Base-by-base conservation (phyloP, 2,888 invertebrate genomes). In the Tiphia femorata region DNA sequence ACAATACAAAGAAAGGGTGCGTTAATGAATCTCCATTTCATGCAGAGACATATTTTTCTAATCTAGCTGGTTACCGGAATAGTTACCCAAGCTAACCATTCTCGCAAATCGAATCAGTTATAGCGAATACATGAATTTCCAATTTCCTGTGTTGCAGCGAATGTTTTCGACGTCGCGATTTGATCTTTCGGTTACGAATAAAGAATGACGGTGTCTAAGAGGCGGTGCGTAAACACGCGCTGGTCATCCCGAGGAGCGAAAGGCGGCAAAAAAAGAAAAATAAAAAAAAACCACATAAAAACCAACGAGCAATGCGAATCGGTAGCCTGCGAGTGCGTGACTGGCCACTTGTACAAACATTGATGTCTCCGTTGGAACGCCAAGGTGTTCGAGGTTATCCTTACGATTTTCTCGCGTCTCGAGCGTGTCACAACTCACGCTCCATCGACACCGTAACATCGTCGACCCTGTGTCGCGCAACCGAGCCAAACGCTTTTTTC, bases 271-370 rank as follows among this genome's bases (percentile, higher is more conserved):
- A n/a, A n/a, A n/a, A n/a, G n/a, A n/a, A n/a, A n/a, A n/a, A n/a
- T n/a, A n/a, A n/a, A n/a, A n/a, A n/a, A n/a, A n/a, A n/a, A n/a
- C n/a, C n/a, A n/a, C n/a, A n/a, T n/a, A n/a, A n/a, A n/a, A n/a
- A n/a, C n/a, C n/a, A n/a, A n/a, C n/a, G 38, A 14, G 29, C 6
- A 29, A 29, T 16, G 19, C 4, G 47, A 47, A 42, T 41, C n/a
- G 49, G 46, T 43, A 49, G 50, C n/a, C n/a, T n/a, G n/a, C 4
- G n/a, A 38, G 14, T 7, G 37, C 37, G 38, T 48, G 33, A 49
- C 51, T 16, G 23, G 27, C 27, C 19, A 25, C 14, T 46, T 25
- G 33, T 25, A 44, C 46, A 51, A 30, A 41, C 38, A 53, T 33
- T 35, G 27, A 35, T 21, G 33, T 17, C 49, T 14, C 8, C 5